Evolutionary conservation across 2,113 vertebrate species (phyloP).

Genomic region (Centropristis striata): DNA sequence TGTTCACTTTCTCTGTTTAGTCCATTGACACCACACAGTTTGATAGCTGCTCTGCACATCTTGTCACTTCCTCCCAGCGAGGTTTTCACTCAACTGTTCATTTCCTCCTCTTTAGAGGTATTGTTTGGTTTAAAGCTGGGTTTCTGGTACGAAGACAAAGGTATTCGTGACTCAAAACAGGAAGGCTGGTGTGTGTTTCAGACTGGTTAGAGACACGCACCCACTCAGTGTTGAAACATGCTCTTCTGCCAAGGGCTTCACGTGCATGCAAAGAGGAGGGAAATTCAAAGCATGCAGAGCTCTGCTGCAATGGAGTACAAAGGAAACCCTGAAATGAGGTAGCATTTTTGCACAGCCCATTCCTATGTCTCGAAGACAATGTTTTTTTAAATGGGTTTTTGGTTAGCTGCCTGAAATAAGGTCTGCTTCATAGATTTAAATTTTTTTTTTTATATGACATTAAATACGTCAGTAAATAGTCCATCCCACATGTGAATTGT

Average conservation of each 20-base stretch:
- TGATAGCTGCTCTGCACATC: slow-evolving; percentile 8
- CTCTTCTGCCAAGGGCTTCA: not conserved
- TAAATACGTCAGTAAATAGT: no score
- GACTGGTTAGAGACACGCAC: not conserved
- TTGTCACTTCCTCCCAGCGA: slow-evolving; percentile 17
- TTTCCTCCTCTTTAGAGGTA: slow-evolving; percentile 23
- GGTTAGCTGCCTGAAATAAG: no score
- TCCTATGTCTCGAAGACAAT: no score
- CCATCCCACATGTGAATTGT: no score
- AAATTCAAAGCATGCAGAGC: not conserved
- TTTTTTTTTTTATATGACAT: no score
- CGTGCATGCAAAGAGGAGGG: not conserved
- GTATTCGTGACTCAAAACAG: slow-evolving; percentile 19
- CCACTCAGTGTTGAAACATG: not conserved
- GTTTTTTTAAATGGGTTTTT: no score
- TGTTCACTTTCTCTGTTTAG: slow-evolving; percentile 15
- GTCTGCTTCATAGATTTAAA: no score
- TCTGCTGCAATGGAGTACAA: not conserved
- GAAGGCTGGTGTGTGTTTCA: slow-evolving; percentile 8
- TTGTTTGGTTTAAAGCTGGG: slow-evolving; percentile 19
- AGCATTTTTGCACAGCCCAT: no score
- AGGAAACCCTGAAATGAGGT: not conserved
- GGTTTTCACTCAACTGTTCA: slow-evolving; percentile 7
- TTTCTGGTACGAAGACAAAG: slow-evolving; percentile 9
- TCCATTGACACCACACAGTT: not conserved